Percentiles rank a stretch among this genome's conserved stretches.
phyloP scores from a whole-genome alignment of 2,113 vertebrate genomes.

The Otocyon megalotis region DNA sequence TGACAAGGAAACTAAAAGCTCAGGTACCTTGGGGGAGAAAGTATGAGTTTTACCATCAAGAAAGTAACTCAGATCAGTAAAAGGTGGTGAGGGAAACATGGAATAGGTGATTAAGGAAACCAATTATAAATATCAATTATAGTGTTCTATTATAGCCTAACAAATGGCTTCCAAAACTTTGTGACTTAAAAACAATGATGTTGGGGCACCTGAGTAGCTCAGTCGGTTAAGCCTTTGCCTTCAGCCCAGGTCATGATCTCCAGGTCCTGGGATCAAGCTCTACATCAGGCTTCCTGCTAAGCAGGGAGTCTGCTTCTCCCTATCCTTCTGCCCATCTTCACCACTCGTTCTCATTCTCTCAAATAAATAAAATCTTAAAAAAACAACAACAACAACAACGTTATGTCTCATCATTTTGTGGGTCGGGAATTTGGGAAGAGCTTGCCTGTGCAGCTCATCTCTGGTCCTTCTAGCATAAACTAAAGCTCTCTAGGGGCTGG shows the following conservation, averaged over 20 bases:
- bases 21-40: background rate
- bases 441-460: background rate
- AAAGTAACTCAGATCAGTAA: background rate
- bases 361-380: background rate
- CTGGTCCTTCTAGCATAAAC: background rate
- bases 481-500: fast-evolving
- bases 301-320: no score
- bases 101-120: background rate
- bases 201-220: no score
- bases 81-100: background rate
- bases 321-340: no score
- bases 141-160: background rate
- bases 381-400: background rate
- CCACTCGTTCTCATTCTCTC: no score
- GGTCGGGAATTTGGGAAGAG: background rate
- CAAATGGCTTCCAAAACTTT: background rate
- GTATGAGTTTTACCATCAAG: background rate
- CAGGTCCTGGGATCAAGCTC: no score
- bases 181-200: background rate
- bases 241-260: no score
- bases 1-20: background rate
- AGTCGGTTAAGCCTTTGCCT: no score
- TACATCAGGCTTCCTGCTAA: no score
- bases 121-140: background rate
- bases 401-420: background rate